Evolutionary conservation across 1,140 invertebrate species (phyloP).

Genomic region (Brachionus rotundiformis): DNA sequence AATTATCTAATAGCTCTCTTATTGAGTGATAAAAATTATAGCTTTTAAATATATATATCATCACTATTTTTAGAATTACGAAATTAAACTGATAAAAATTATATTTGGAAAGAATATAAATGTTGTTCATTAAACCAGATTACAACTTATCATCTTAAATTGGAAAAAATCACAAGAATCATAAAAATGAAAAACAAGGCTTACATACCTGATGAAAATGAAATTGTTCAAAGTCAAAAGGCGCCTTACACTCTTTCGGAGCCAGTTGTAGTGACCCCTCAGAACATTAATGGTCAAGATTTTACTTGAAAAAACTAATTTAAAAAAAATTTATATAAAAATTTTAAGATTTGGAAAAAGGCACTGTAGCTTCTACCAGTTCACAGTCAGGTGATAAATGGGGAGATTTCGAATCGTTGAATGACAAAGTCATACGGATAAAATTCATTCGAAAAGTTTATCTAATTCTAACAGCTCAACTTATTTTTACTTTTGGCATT

Average conservation of each 20-base stretch:
- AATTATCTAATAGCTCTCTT: too few relatives aligned
- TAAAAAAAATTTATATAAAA: background rate
- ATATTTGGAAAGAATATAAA: background rate
- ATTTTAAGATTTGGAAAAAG: constrained; percentile 20
- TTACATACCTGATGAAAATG: background rate
- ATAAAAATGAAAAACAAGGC: constrained; percentile 10
- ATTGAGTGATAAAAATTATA: background rate
- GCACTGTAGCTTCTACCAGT: background rate
- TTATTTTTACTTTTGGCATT: constrained; percentile 53
- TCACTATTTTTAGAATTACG: background rate
- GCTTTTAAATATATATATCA: too few relatives aligned
- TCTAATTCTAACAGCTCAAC: constrained; percentile 52
- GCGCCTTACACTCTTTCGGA: background rate
- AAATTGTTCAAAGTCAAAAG: background rate
- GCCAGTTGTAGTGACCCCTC: background rate
- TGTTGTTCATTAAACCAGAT: too few relatives aligned
- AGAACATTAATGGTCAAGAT: constrained; percentile 8
- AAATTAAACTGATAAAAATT: background rate
- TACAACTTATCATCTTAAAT: too few relatives aligned
- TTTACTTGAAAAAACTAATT: too few relatives aligned
- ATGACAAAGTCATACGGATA: constrained; percentile 56
- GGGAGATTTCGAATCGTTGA: constrained; percentile 26
- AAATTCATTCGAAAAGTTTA: constrained; percentile 58
- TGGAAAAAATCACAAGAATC: background rate
- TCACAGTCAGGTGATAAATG: constrained; percentile 12